Percentiles rank a stretch among this genome's conserved stretches.
phyloP scores from a whole-genome alignment of 2,113 vertebrate genomes.

The Pedetes capensis region DNA sequence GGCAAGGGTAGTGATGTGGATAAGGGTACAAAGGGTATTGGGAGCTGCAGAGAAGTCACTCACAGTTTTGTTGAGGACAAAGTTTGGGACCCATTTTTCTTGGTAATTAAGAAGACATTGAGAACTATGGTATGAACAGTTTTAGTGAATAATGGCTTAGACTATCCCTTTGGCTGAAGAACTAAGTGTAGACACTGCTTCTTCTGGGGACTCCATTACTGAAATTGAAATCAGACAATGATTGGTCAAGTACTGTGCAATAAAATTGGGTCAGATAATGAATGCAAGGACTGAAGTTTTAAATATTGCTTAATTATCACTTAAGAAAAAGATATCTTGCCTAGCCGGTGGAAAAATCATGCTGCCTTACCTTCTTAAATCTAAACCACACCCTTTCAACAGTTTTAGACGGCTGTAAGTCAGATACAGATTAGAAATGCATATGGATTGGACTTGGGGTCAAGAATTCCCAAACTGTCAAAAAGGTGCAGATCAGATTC shows the following conservation, averaged over 20 bases:
- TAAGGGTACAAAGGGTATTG: not conserved
- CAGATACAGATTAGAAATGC: too few species aligned
- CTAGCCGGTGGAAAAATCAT: not conserved
- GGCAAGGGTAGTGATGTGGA: not conserved
- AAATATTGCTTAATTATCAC: constrained; percentile 23
- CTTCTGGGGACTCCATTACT: too few species aligned
- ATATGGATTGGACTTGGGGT: too few species aligned
- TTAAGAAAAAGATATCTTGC: constrained; percentile 46
- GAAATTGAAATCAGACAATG: constrained; percentile 22
- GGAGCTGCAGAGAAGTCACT: not conserved
- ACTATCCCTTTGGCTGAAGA: not conserved
- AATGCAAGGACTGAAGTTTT: not conserved
- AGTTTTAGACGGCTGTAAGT: too few species aligned
- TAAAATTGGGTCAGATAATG: not conserved
- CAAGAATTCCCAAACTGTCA: too few species aligned
- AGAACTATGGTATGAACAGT: not conserved
- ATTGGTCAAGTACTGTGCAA: not conserved
- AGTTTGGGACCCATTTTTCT: not conserved
- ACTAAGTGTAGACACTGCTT: not conserved
- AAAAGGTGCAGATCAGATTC: too few species aligned
- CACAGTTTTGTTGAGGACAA: not conserved
- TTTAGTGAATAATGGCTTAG: not conserved
- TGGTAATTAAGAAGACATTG: not conserved
- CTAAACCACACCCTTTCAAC: too few species aligned
- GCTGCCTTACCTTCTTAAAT: too few species aligned